Evolutionary conservation across 2,113 vertebrate species (phyloP), one percentile per base, ranked within the genome.

Genomic region (Corydoras maculifer): DNA sequence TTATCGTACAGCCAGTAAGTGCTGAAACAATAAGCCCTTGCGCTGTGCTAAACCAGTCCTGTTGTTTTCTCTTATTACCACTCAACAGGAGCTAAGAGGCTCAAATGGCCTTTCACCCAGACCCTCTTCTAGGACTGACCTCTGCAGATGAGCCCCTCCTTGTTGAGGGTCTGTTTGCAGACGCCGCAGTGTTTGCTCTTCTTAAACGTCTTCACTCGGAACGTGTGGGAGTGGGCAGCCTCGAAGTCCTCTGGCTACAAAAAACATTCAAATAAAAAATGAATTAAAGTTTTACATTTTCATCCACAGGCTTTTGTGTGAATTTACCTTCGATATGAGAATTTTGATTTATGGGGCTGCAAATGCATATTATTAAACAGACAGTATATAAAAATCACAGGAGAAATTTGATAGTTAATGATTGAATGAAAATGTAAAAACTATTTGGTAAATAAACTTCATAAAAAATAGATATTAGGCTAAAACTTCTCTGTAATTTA

Each of bases 191-290:
- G 89, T 74, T 95, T 96, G 86, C 91, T 87, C 88, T 95, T 97
- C 89, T 93, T 97, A 86, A 98, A 99, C 30, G 90, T 96, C 84
- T 94, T 97, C 87, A 91, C 91, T 81, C 95, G 90, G 87, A 99
- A 99, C 5, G 87, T 86, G 80, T 99, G 96, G 0, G 87, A 89
- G 4, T 93, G 90, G 78, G 93, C 88, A 0, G 90, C 87, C 79
- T 98, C 95, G 82, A 94, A 82, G 70, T 98, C 96, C 80, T 96
- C 93, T 3, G 95, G 94, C 95, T 99, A 83, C 30, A 5, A 68
- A 69, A 11, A 32, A 49, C 72, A 65, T 13, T 63, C 8, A 50
- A 77, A 54, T 9, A 43, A 77, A 54, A 74, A n/a, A 76, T 55
- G 48, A 62, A 75, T 70, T 71, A 58, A 32, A 79, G 11, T 43